These are phyloP conservation scores for Epizoanthus stellaris DNA, from an alignment of 92 coral and sea anemone species.

Conservation along the genomic window DNA sequence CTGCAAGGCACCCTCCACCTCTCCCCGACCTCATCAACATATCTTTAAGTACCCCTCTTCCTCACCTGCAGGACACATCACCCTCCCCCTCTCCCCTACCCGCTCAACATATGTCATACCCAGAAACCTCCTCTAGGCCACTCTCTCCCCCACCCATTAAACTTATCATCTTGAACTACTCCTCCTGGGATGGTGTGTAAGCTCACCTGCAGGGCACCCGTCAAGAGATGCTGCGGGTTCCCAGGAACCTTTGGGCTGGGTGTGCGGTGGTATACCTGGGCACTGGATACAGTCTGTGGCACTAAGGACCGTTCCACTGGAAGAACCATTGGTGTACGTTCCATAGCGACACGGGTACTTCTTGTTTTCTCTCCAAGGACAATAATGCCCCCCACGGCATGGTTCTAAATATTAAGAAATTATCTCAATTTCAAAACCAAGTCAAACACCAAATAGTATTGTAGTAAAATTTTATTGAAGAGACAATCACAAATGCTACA, in stretches of 20 bases:
- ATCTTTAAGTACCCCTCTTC: too few species aligned
- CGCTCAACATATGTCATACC: too few species aligned
- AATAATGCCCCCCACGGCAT: not conserved
- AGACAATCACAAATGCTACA: not conserved
- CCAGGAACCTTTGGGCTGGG: not conserved
- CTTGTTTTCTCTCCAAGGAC: not conserved
- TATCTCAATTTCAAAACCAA: not conserved
- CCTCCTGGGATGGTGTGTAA: not conserved
- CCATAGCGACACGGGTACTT: not conserved
- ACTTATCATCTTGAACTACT: too few species aligned
- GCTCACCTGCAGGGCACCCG: not conserved
- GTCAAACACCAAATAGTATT: too few species aligned
- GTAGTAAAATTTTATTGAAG: too few species aligned
- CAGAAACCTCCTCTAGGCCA: too few species aligned
- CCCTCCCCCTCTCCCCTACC: too few species aligned
- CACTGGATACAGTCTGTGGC: not conserved
- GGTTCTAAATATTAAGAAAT: not conserved
- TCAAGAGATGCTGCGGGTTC: not conserved
- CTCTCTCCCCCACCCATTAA: too few species aligned
- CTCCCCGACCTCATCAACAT: too few species aligned
- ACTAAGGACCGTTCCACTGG: not conserved
- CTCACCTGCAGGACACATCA: too few species aligned
- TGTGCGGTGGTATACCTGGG: not conserved
- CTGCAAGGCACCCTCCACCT: too few species aligned
- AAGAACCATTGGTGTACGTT: not conserved